Conservation (phyloP, 37 sponge, comb jelly and placozoan species). For the Ianthella basta region DNA sequence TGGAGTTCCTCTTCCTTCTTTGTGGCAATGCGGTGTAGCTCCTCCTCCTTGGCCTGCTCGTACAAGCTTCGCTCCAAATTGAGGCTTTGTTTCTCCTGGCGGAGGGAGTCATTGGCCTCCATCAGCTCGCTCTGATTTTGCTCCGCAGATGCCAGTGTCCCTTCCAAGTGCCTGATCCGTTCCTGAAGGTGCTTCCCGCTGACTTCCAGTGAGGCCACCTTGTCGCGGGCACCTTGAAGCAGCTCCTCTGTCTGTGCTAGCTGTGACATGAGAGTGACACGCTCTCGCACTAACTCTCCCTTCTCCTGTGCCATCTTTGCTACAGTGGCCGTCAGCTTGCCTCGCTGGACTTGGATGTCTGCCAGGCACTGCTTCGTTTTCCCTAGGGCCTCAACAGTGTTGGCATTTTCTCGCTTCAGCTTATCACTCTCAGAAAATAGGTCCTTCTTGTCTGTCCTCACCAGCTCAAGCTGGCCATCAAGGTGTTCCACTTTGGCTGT, state of each 20-base stretch:
- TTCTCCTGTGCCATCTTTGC: conserved; percentile 72
- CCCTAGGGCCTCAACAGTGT: conserved; percentile 48
- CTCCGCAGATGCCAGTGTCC: background rate
- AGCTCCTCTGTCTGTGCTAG: conserved; percentile 37
- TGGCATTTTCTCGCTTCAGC: conserved; percentile 41
- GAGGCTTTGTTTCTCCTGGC: conserved; percentile 56
- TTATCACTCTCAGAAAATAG: conserved; percentile 17
- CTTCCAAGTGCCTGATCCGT: conserved; percentile 31
- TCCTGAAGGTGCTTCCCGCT: conserved; percentile 37
- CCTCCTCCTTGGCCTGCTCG: conserved; percentile 39
- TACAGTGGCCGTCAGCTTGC: conserved; percentile 51
- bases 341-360: conserved; percentile 64
- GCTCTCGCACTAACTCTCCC: conserved; percentile 62
- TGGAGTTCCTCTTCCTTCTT: conserved; percentile 50
- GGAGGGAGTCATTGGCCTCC: conserved; percentile 43
- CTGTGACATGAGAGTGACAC: conserved; percentile 32
- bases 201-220: conserved; percentile 17
- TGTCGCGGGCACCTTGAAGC: conserved; percentile 22
- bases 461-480: conserved; percentile 29
- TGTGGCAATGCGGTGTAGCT: conserved; percentile 10
- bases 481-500: conserved; percentile 46
- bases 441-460: background rate
- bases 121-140: conserved; percentile 25
- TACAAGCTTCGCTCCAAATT: conserved; percentile 6
- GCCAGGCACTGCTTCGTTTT: conserved; percentile 51